Percentiles rank a stretch among this genome's conserved stretches.
Conservation (phyloP, 2,113 vertebrate species). For the Conger conger region DNA sequence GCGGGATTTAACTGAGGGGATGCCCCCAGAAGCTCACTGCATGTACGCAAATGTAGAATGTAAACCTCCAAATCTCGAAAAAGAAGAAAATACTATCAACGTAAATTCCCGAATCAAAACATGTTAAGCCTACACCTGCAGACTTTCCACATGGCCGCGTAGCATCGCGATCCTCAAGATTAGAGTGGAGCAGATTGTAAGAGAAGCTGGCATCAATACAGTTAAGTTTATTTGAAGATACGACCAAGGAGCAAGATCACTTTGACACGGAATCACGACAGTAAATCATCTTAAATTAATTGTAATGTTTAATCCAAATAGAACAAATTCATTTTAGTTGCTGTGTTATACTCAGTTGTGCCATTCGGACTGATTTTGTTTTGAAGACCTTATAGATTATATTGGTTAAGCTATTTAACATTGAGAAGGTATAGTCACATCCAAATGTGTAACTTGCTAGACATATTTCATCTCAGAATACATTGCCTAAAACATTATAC, state of each 20-base stretch:
- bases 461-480: not conserved
- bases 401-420: not conserved
- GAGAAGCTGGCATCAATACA: not conserved
- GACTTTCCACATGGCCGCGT: not conserved
- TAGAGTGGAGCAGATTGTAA: not conserved
- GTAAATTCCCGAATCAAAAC: not conserved
- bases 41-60: too few species aligned
- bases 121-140: not conserved
- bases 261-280: not conserved
- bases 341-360: not conserved
- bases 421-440: not conserved
- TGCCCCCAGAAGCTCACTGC: not conserved
- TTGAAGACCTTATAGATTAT: not conserved
- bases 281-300: not conserved
- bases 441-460: not conserved
- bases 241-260: not conserved
- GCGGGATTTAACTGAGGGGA: not conserved
- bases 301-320: not conserved
- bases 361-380: not conserved
- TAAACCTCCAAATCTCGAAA: not conserved
- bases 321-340: not conserved
- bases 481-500: not conserved
- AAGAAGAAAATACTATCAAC: not conserved
- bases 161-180: not conserved
- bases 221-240: not conserved